phyloP scores from a whole-genome alignment of 2,888 invertebrate genomes.

The Gibbula magus region DNA sequence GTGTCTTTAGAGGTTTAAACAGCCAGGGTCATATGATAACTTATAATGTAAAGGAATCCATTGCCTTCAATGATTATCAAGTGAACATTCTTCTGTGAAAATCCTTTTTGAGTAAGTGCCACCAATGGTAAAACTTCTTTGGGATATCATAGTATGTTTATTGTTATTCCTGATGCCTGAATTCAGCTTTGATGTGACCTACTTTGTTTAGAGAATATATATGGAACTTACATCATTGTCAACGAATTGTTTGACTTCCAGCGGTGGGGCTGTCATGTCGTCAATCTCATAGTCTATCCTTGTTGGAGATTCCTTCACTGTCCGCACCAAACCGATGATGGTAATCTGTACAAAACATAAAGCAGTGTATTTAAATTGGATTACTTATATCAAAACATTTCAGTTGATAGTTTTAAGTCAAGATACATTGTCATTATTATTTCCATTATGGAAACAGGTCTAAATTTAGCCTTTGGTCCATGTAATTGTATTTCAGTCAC shows the following conservation, averaged over 20 bases:
- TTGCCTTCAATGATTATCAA: too few species aligned
- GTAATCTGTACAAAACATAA: conserved; percentile 58
- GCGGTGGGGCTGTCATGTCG: conserved; percentile 71
- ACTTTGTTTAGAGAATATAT: neutral
- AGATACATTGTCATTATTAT: neutral
- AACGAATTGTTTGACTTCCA: conserved; percentile 73
- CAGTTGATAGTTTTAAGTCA: neutral
- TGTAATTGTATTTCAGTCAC: too few species aligned
- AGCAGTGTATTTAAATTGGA: neutral
- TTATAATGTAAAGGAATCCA: too few species aligned
- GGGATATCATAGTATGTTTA: too few species aligned
- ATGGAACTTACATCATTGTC: conserved; percentile 73
- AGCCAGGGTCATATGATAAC: too few species aligned
- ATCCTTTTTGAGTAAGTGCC: too few species aligned
- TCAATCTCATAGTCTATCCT: conserved; percentile 72
- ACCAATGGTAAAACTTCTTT: too few species aligned
- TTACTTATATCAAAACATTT: neutral
- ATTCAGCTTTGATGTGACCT: too few species aligned
- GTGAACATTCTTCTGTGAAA: too few species aligned
- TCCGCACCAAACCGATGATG: conserved; percentile 66
- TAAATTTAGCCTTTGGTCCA: too few species aligned
- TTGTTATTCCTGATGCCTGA: too few species aligned
- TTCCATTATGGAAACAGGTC: neutral
- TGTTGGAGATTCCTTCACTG: conserved; percentile 67
- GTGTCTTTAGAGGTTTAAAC: too few species aligned